Percentiles rank a stretch among this genome's conserved stretches.
Evolutionary conservation across 2,113 vertebrate genomes (phyloP).

Genomic region (Leptobrachium ailaonicum): DNA sequence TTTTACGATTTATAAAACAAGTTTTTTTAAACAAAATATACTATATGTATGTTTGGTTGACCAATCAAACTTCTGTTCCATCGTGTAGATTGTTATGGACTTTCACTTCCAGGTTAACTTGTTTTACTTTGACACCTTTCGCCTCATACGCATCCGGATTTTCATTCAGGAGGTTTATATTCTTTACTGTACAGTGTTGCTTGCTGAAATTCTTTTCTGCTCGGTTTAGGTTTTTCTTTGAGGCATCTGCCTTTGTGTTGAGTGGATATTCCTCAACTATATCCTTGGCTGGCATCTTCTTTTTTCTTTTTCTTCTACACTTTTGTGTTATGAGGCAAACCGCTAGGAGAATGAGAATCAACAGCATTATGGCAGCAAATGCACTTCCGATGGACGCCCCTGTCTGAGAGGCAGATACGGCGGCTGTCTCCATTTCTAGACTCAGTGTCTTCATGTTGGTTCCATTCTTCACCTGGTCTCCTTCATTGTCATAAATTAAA

Average conservation of each 20-base stretch:
- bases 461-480: constrained; percentile 91
- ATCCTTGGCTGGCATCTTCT: constrained; percentile 53
- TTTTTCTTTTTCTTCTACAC: constrained; percentile 66
- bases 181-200: constrained; percentile 81
- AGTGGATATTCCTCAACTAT: constrained; percentile 79
- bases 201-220: constrained; percentile 72
- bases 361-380: constrained; percentile 72
- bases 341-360: constrained; percentile 75
- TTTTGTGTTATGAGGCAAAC: constrained; percentile 77
- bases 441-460: constrained; percentile 94
- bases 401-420: constrained; percentile 68
- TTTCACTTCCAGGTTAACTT: constrained; percentile 89
- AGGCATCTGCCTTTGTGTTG: constrained; percentile 85
- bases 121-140: constrained; percentile 77
- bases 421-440: constrained; percentile 73
- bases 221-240: constrained; percentile 67
- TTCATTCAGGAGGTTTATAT: constrained; percentile 77
- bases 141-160: constrained; percentile 54
- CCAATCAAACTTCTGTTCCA: constrained; percentile 86
- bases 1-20: constrained; percentile 76
- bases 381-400: constrained; percentile 83
- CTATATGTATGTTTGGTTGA: constrained; percentile 22
- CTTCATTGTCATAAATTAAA: constrained; percentile 93
- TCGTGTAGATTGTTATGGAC: constrained; percentile 90
- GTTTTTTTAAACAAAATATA: constrained; percentile 45